phyloP scores from a whole-genome alignment of 2,113 vertebrate species.

The Camelus dromedarius region DNA sequence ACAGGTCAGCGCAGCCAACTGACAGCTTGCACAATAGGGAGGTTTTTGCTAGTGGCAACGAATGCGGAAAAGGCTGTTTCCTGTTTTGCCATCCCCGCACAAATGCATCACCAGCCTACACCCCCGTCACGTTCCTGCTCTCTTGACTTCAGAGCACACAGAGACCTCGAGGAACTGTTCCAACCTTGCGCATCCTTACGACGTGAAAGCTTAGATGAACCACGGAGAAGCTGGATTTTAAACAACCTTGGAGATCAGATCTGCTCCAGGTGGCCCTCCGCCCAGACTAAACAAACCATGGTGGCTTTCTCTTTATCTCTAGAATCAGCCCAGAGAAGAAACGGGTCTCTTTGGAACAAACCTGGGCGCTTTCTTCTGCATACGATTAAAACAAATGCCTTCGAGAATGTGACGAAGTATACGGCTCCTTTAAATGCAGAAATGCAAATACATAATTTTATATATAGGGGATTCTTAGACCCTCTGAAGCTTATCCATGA shows the following conservation, averaged over 20 bases:
- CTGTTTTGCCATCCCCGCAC: rapidly evolving
- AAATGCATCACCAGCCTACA: rapidly evolving
- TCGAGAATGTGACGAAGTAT: rapidly evolving
- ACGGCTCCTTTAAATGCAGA: background rate
- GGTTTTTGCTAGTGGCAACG: no score
- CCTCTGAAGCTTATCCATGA: rapidly evolving
- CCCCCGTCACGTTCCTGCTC: background rate
- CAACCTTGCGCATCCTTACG: rapidly evolving
- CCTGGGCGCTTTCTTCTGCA: no score
- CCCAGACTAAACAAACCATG: rapidly evolving
- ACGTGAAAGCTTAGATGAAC: background rate
- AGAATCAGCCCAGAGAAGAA: background rate
- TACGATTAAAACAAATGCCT: background rate
- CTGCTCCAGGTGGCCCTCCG: rapidly evolving
- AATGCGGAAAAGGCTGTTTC: rapidly evolving
- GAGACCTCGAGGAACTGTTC: background rate
- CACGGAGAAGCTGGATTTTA: rapidly evolving
- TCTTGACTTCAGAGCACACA: rapidly evolving
- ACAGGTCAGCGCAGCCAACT: background rate
- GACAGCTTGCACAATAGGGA: background rate
- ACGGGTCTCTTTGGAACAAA: background rate
- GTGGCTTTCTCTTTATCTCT: rapidly evolving
- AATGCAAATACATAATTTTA: rapidly evolving
- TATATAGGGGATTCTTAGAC: rapidly evolving
- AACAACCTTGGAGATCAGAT: background rate